Base-by-base conservation (phyloP, 2,113 vertebrate genomes). In the Mustelus asterias region DNA sequence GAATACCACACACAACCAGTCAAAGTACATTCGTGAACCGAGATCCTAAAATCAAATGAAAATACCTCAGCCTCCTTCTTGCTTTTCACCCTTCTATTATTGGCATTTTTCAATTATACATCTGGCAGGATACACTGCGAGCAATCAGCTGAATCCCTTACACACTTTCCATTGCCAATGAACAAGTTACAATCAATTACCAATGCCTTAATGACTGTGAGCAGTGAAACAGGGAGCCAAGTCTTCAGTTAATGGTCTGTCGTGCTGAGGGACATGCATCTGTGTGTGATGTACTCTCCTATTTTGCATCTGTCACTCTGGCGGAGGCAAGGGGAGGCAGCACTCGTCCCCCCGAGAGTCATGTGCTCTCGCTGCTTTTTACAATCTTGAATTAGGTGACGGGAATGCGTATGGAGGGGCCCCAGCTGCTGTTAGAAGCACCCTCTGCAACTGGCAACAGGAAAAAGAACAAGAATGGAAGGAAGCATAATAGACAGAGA, bases 131-230 rank as follows among this genome's bases (percentile, higher is more conserved):
- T 41, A 94, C 20, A 26, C 22, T 70, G 65, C 11, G 48, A 94
- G 93, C 60, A 67, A 65, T 93, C 60, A 37, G 33, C 16, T 65
- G 89, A 93, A 63, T 70, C 65, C 18, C 37, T 95, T 44, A 95
- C 93, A 95, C 37, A 48, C 65, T 29, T 72, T 33, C 16, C 44
- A 67, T 24, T 70, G 20, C 41, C 65, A 95, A 69, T 11, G 41
- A 41, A 44, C n/a, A 60, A 92, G 54, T 63, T 92, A 94, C 92
- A 94, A 95, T 95, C 93, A 95, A 72, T 95, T 95, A 70, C 37
- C 3, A 14, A 7, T 18, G 93, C 37, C 41, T 95, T 72, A 95
- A 48, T 44, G 93, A 48, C 41, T 41, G 67, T 22, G 41, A 69
- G 93, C 93, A 58, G 41, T 16, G 24, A 24, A 89, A 89, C 86